Percentiles rank a stretch among this genome's conserved stretches.
These are phyloP conservation scores for Clarias fuscus DNA, from an alignment of 2,797 vertebrate genomes.

Conservation along the genomic window DNA sequence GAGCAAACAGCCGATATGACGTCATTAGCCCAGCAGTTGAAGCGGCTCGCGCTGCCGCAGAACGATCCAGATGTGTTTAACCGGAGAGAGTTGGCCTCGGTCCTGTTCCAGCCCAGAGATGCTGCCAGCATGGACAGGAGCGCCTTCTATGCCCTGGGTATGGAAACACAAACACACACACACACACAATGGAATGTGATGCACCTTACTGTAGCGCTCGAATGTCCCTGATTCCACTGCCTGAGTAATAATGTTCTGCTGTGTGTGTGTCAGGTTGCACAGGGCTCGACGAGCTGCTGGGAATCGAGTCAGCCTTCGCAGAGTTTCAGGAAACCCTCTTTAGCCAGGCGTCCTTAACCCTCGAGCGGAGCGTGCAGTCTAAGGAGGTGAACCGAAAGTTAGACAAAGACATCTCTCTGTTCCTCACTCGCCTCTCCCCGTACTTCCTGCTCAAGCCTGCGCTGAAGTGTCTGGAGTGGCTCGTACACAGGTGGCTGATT, in stretches of 20 bases:
- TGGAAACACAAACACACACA: slow-evolving; percentile 48
- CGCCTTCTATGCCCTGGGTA: slow-evolving; percentile 91
- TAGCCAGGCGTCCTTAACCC: slow-evolving; percentile 78
- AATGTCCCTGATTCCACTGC: background rate
- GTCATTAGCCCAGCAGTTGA: slow-evolving; percentile 90
- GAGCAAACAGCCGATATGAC: slow-evolving; percentile 76
- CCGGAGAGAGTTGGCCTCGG: slow-evolving; percentile 76
- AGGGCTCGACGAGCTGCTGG: slow-evolving; percentile 90
- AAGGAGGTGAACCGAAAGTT: slow-evolving; percentile 87
- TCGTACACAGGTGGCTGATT: slow-evolving; percentile 85
- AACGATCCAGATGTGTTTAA: slow-evolving; percentile 78
- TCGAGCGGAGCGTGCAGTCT: slow-evolving; percentile 91
- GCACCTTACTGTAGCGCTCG: background rate
- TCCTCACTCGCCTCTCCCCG: slow-evolving; percentile 88
- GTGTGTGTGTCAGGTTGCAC: slow-evolving; percentile 81
- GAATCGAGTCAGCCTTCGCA: slow-evolving; percentile 84
- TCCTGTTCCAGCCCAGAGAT: slow-evolving; percentile 88
- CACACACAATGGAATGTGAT: background rate
- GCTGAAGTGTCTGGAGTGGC: slow-evolving; percentile 97
- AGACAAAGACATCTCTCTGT: slow-evolving; percentile 82
- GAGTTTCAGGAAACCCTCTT: slow-evolving; percentile 88
- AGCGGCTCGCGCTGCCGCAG: slow-evolving; percentile 88
- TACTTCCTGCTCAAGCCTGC: slow-evolving; percentile 95
- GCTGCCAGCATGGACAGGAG: slow-evolving; percentile 85
- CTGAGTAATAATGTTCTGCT: background rate